Evolutionary conservation across 2,113 vertebrate genomes (phyloP).

Genomic region (Paralichthys olivaceus): DNA sequence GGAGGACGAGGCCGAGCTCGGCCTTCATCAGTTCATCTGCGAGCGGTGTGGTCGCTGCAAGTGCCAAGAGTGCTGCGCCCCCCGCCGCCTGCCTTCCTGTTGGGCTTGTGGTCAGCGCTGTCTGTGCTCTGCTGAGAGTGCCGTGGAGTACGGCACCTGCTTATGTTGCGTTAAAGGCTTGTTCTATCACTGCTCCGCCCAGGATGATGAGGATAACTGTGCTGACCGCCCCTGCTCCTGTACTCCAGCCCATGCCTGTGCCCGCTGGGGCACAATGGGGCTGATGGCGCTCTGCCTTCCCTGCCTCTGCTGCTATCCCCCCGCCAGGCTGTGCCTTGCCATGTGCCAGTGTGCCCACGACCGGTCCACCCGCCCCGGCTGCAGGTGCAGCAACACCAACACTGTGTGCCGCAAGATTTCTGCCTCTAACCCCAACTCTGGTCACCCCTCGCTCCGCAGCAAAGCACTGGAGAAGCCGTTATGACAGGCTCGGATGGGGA

Average conservation of each 20-base stretch:
- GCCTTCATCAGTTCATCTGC: slow-evolving; percentile 90
- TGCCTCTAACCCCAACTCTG: slow-evolving; percentile 82
- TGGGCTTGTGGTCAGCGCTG: slow-evolving; percentile 96
- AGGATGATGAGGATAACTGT: slow-evolving; percentile 96
- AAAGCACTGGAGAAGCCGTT: slow-evolving; percentile 94
- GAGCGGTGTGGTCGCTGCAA: slow-evolving; percentile 95
- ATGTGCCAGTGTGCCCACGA: slow-evolving; percentile 93
- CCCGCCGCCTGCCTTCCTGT: slow-evolving; percentile 91
- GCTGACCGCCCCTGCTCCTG: slow-evolving; percentile 97
- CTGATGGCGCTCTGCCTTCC: slow-evolving; percentile 92
- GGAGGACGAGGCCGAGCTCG: slow-evolving; percentile 68
- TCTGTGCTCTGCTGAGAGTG: slow-evolving; percentile 92
- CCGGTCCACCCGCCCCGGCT: slow-evolving; percentile 90
- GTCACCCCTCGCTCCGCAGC: slow-evolving; percentile 84
- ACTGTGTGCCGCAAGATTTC: slow-evolving; percentile 97
- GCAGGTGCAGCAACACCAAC: slow-evolving; percentile 96
- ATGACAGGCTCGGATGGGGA: slow-evolving; percentile 84
- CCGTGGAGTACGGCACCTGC: slow-evolving; percentile 93
- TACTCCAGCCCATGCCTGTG: slow-evolving; percentile 85
- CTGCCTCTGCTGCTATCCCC: slow-evolving; percentile 99
- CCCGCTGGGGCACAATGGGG: slow-evolving; percentile 94
- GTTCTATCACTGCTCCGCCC: slow-evolving; percentile 98
- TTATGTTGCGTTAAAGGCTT: slow-evolving; percentile 95
- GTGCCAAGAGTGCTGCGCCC: slow-evolving; percentile 89
- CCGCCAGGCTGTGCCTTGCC: slow-evolving; percentile 93